Percentiles rank a stretch among this genome's conserved stretches.
These are phyloP conservation scores for Pangasius krempfi DNA, from an alignment of 2,797 vertebrate genomes.

Conservation along the genomic window DNA sequence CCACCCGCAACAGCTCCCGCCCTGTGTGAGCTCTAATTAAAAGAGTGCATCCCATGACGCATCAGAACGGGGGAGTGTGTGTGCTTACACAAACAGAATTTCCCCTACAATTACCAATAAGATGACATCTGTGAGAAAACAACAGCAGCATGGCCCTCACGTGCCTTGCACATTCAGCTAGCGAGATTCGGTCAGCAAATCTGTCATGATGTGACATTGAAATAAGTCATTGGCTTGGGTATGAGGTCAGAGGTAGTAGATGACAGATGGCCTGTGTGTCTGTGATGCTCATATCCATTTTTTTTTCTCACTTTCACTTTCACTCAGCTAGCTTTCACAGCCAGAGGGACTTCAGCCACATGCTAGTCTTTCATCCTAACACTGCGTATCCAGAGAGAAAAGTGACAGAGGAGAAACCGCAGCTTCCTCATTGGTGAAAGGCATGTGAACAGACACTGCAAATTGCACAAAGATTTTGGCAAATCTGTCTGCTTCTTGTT, in stretches of 20 bases:
- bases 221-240: neutral
- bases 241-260: neutral
- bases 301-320: conserved; percentile 5
- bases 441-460: neutral
- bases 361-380: neutral
- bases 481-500: neutral
- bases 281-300: conserved; percentile 13
- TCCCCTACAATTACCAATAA: conserved; percentile 43
- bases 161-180: neutral
- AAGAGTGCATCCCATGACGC: conserved; percentile 29
- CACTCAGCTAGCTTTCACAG: neutral
- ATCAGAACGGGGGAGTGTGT: conserved; percentile 18
- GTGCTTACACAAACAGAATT: conserved; percentile 50
- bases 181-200: neutral
- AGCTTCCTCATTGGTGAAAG: conserved; percentile 33
- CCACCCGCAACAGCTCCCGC: conserved; percentile 6
- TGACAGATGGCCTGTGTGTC: conserved; percentile 32
- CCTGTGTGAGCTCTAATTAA: conserved; percentile 48
- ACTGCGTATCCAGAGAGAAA: neutral
- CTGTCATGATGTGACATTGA: neutral
- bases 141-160: neutral
- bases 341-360: conserved; percentile 11
- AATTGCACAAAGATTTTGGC: neutral
- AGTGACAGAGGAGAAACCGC: conserved; percentile 22
- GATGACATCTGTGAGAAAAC: neutral